Evolutionary conservation across 2,113 vertebrate species (phyloP).

Genomic region (Delphinapterus leucas): DNA sequence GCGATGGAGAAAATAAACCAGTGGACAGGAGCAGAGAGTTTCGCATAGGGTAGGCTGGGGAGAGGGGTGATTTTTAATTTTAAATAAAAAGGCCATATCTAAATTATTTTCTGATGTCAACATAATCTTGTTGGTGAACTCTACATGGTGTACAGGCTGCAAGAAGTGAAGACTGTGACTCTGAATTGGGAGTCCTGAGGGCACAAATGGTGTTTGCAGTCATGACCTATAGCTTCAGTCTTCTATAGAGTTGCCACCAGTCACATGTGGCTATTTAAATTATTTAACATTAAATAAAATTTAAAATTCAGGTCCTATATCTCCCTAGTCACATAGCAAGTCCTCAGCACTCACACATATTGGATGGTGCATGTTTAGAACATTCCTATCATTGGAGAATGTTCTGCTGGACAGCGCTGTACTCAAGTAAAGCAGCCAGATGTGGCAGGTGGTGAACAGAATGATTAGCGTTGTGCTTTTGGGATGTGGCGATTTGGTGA

Average conservation of each 20-base stretch:
- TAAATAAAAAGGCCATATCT: neutral
- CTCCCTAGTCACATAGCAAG: neutral
- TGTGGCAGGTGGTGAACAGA: rapidly evolving
- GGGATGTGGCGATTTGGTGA: too few species aligned
- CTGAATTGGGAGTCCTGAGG: neutral
- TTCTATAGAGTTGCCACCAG: neutral
- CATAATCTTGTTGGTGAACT: neutral
- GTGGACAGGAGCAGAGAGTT: neutral
- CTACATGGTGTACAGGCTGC: neutral
- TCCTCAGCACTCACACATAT: too few species aligned
- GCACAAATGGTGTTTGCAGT: neutral
- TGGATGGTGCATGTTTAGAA: neutral
- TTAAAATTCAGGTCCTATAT: neutral
- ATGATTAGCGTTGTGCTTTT: rapidly evolving
- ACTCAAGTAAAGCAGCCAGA: neutral
- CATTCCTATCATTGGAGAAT: neutral
- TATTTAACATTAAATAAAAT: neutral
- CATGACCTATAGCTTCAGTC: neutral
- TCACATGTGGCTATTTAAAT: neutral
- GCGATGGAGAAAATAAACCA: neutral
- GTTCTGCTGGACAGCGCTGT: rapidly evolving
- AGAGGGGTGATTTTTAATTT: neutral
- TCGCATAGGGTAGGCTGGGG: neutral
- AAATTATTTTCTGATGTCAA: neutral
- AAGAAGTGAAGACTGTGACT: neutral